Evolutionary conservation across 23 tunicate species (phyloP).

Genomic region (Trididemnum nubilum): DNA sequence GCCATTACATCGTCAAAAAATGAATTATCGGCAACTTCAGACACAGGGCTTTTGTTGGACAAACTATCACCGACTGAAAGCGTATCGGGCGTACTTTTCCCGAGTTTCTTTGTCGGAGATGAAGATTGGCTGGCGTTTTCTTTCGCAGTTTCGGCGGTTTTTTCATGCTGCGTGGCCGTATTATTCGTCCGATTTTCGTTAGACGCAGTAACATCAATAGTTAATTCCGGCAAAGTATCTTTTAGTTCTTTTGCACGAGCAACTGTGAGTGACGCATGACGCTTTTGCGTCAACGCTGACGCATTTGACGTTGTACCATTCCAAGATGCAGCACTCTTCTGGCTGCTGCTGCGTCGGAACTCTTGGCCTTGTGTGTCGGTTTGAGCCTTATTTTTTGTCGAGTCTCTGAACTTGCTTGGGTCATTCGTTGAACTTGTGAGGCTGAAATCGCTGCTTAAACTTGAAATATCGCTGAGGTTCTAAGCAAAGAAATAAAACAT

Average conservation of each 20-base stretch:
- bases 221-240: not conserved
- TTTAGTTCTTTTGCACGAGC: slow-evolving; percentile 16
- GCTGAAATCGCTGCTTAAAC: slow-evolving; percentile 87
- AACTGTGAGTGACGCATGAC: slow-evolving; percentile 33
- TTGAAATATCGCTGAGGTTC: slow-evolving; percentile 90
- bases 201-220: no score
- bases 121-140: not conserved
- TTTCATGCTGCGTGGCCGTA: not conserved
- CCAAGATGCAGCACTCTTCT: slow-evolving; percentile 74
- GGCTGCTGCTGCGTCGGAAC: slow-evolving; percentile 57
- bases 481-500: slow-evolving; percentile 4
- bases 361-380: not conserved
- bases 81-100: not conserved
- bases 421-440: slow-evolving; percentile 45
- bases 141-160: not conserved
- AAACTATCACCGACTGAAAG: not conserved
- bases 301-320: slow-evolving; percentile 31
- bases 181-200: not conserved
- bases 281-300: slow-evolving; percentile 2
- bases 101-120: not conserved
- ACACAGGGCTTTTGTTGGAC: no score
- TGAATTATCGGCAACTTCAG: not conserved
- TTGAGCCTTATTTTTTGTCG: not conserved
- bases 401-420: slow-evolving; percentile 13
- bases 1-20: slow-evolving; percentile 56